These are phyloP conservation scores for Platynereis dumerilii DNA, from an alignment of 2,888 invertebrate species.

Conservation along the genomic window DNA sequence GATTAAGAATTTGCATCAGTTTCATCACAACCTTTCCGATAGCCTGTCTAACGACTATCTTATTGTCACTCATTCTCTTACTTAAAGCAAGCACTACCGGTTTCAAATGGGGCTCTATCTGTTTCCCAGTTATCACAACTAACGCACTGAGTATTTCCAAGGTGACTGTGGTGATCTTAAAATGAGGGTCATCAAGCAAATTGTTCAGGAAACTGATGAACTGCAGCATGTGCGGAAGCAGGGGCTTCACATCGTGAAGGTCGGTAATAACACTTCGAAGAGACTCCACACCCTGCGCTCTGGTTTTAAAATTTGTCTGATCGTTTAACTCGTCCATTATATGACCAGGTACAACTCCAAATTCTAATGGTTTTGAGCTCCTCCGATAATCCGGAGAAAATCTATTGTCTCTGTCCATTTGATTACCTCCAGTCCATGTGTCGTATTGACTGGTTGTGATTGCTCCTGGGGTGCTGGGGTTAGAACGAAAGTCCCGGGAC, in stretches of 20 bases:
- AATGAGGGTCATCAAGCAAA: constrained; percentile 71
- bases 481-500: not conserved
- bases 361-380: constrained; percentile 43
- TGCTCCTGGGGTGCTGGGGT: not conserved
- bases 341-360: constrained; percentile 64
- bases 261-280: constrained; percentile 67
- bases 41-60: constrained; percentile 66
- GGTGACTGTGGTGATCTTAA: constrained; percentile 65
- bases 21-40: constrained; percentile 66
- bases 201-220: constrained; percentile 71
- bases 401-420: constrained; percentile 4
- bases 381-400: not conserved
- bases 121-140: constrained; percentile 62
- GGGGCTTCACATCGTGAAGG: constrained; percentile 50
- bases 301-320: constrained; percentile 70
- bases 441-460: constrained; percentile 11
- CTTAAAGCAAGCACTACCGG: constrained; percentile 64
- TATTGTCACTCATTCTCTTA: constrained; percentile 66
- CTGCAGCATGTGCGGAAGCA: constrained; percentile 71
- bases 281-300: constrained; percentile 70
- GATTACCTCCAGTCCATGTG: not conserved
- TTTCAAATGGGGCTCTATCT: constrained; percentile 64
- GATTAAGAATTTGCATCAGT: constrained; percentile 67
- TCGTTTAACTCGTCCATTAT: constrained; percentile 63
- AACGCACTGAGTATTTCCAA: constrained; percentile 65